Conservation (phyloP, 2,797 vertebrate genomes). For the Philypnodon macrostomus region DNA sequence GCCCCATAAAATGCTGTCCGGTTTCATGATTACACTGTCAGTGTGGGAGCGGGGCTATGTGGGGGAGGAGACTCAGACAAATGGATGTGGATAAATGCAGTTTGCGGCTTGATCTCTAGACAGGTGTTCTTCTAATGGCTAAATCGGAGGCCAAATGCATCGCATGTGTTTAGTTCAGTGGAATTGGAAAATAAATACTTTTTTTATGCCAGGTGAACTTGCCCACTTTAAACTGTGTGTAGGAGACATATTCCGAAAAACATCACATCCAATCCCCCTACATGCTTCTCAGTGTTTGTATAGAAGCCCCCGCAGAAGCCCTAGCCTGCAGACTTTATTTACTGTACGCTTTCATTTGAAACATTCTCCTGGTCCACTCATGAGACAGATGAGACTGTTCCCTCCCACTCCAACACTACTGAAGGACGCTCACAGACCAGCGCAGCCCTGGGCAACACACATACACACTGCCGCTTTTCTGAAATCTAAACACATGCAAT, state of each 20-base stretch:
- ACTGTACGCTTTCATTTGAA: constrained; percentile 44
- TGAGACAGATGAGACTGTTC: constrained; percentile 61
- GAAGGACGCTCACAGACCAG: constrained; percentile 58
- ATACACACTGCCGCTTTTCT: constrained; percentile 51
- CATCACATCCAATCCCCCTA: no score
- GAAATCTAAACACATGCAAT: constrained; percentile 72
- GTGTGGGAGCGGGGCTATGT: constrained; percentile 43
- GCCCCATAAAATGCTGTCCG: constrained; percentile 69
- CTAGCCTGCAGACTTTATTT: constrained; percentile 50
- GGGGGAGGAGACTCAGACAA: constrained; percentile 51
- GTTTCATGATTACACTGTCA: constrained; percentile 77
- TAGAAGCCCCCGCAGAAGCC: constrained; percentile 27
- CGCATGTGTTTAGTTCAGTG: no score
- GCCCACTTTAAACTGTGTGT: no score
- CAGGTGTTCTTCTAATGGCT: no score
- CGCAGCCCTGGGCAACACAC: constrained; percentile 45
- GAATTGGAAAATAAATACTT: no score
- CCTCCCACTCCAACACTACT: constrained; percentile 40
- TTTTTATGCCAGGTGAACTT: no score
- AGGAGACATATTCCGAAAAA: no score
- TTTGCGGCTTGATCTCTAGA: constrained; percentile 11
- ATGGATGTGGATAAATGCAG: constrained; percentile 42
- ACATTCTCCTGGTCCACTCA: constrained; percentile 55
- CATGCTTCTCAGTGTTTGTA: no score
- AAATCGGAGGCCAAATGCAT: no score